Evolutionary conservation across 1,140 invertebrate genomes (phyloP), one percentile per base, ranked within the genome.

Genomic region (Melipona quadrifasciata): DNA sequence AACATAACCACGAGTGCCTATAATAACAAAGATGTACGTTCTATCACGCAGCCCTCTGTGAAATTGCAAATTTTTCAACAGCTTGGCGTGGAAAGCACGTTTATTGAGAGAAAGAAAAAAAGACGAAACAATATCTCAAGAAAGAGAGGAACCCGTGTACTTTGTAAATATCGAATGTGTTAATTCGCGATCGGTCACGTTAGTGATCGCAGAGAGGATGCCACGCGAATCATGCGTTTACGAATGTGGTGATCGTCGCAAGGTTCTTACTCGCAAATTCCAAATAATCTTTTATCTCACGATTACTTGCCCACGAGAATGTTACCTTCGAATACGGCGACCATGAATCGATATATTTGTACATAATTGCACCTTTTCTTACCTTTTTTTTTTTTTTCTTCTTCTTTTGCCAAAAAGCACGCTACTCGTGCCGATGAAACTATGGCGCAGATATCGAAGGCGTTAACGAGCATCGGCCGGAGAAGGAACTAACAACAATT

Each of bases 1-100:
- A 81, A 81, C 76, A 86, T 78, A n/a, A 87, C 88, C 88, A 84
- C 78, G 87, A 89, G 88, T 89, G 88, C 88, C 88, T 89, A 88
- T 89, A 84, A 81, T 64, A 71, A 84, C 78, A 70, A 76, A 83
- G 55, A 19, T 75, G 75, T 68, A 79, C 2, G 19, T 76, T 31
- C 65, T 77, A 34, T 75, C 71, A 31, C 31, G 51, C 31, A n/a
- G 51, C 34, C 34, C 34, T 10, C 16, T 58, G 24, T 27, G 19
- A 76, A 51, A 27, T 16, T 67, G 51, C 21, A 14, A 17, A 53
- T 72, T 72, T 31, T 31, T 39, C 21, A 70, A 21, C 71, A 64
- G 27, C 57, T 61, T n/a, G 61, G 58, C 14, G 57, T 55, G 64
- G n/a, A 31, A 61, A 51, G 39, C 68, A 34, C 61, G 19, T 79